Percentiles rank a stretch among this genome's conserved stretches.
Evolutionary conservation across 1,140 invertebrate genomes (phyloP).

Genomic region (Elysia chlorotica): DNA sequence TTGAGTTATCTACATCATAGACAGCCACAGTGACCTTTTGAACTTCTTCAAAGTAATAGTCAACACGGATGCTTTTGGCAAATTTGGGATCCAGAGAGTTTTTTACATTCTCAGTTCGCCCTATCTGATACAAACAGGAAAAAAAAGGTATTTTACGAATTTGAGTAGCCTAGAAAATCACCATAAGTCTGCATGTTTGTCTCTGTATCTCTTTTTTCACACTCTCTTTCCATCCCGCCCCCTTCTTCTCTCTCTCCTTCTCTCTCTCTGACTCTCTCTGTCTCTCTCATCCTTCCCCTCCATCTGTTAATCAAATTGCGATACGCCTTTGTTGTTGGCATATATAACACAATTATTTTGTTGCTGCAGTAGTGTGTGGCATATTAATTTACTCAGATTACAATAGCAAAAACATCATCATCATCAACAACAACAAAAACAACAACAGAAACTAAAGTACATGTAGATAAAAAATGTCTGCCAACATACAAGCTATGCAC

Average conservation of each 20-base stretch:
- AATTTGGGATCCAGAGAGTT: slow-evolving; percentile 70
- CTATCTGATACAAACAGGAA: slow-evolving; percentile 46
- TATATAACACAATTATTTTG: too few species aligned
- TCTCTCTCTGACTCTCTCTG: not conserved
- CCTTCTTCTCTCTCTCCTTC: not conserved
- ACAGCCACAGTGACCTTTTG: slow-evolving; percentile 65
- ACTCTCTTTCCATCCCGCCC: not conserved
- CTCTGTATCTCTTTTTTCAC: slow-evolving; percentile 30
- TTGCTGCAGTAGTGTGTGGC: too few species aligned
- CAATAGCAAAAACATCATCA: too few species aligned
- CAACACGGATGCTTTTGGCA: slow-evolving; percentile 64
- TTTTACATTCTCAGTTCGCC: slow-evolving; percentile 68
- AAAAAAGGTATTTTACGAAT: not conserved
- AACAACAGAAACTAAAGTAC: too few species aligned
- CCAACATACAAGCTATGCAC: too few species aligned
- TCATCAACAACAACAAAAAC: too few species aligned
- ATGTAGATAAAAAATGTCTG: too few species aligned
- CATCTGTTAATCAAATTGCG: too few species aligned
- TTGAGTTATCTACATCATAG: slow-evolving; percentile 67
- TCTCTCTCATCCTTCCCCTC: not conserved
- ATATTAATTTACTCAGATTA: too few species aligned
- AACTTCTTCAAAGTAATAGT: slow-evolving; percentile 67
- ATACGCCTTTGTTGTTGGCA: too few species aligned
- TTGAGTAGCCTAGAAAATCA: not conserved
- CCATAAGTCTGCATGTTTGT: too few species aligned